phyloP scores from a whole-genome alignment of 2,797 vertebrate genomes.

The Lacerta viridis region DNA sequence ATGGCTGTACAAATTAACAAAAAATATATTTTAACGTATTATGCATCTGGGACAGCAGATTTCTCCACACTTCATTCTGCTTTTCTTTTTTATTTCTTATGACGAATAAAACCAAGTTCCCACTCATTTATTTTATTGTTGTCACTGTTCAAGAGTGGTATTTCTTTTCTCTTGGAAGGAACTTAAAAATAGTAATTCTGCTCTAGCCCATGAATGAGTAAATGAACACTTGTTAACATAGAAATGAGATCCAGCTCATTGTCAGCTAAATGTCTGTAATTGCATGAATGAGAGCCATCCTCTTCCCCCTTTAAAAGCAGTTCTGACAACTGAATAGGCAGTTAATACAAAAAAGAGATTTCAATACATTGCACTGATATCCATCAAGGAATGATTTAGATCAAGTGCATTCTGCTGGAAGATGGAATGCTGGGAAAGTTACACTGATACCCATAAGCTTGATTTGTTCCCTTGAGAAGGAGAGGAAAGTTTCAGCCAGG shows the following conservation, averaged over 20 bases:
- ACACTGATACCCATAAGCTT: neutral
- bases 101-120: neutral
- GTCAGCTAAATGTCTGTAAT: neutral
- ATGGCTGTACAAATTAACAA: neutral
- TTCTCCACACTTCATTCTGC: neutral
- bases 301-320: conserved; percentile 17
- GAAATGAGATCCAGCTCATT: neutral
- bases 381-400: conserved; percentile 30
- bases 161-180: neutral
- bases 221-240: neutral
- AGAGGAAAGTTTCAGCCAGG: neutral
- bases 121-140: neutral
- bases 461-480: too few relatives aligned
- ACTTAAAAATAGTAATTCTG: neutral
- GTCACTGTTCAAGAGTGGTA: neutral
- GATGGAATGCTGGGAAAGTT: neutral
- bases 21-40: neutral
- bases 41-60: neutral
- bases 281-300: conserved; percentile 23
- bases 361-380: conserved; percentile 52
- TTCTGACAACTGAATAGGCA: conserved; percentile 40
- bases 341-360: conserved; percentile 32
- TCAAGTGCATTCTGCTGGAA: neutral
- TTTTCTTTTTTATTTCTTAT: neutral
- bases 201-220: fast-evolving